A percentile compares a stretch with the other conserved stretches of the same genome.
Evolutionary conservation across 2,797 vertebrate species (phyloP).

Genomic region (Limnodromus scolopaceus): DNA sequence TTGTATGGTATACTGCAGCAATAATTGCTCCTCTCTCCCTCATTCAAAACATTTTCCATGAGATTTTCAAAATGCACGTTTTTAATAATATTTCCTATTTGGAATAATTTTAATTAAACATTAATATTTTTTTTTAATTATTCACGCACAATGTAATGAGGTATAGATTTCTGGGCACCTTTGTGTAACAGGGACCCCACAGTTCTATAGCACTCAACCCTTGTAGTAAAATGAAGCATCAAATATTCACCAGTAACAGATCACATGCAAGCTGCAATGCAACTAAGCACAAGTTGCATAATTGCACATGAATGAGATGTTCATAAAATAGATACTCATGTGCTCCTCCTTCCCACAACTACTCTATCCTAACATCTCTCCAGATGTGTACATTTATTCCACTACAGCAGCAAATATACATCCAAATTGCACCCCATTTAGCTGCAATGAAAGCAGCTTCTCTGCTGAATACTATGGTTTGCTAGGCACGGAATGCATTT

Average conservation of each 20-base stretch:
- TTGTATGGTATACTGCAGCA: neutral
- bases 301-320: neutral
- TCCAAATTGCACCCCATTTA: slow-evolving; percentile 19
- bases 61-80: neutral
- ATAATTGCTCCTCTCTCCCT: neutral
- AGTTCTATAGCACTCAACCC: neutral
- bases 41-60: neutral
- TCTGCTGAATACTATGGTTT: neutral
- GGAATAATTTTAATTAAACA: neutral
- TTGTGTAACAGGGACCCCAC: neutral
- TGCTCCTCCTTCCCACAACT: neutral
- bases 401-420: neutral
- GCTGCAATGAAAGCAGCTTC: slow-evolving; percentile 19
- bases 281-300: neutral
- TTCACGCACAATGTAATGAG: neutral
- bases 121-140: neutral
- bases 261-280: neutral
- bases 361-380: neutral
- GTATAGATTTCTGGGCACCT: neutral
- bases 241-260: neutral
- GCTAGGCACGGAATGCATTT: neutral
- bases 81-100: neutral
- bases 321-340: slow-evolving; percentile 6
- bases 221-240: neutral
- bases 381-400: slow-evolving; percentile 28